Percentiles rank a stretch among this genome's conserved stretches.
Evolutionary conservation across 2,113 vertebrate genomes (phyloP).

Genomic region (Alces alces): DNA sequence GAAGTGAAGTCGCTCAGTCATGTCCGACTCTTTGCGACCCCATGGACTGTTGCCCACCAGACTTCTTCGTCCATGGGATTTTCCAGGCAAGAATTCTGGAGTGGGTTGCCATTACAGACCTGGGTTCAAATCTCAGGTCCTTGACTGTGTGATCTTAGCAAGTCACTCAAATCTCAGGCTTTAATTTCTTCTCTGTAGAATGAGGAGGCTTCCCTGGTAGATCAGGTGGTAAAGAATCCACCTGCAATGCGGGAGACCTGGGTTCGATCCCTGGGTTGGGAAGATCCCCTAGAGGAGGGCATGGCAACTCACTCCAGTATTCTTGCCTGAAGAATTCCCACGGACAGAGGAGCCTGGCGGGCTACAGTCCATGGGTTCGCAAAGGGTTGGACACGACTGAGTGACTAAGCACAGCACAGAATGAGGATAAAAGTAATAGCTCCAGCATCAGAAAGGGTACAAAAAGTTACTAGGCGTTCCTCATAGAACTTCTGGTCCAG

Average conservation of each 20-base stretch:
- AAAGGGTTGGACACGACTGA: not conserved
- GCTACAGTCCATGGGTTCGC: not conserved
- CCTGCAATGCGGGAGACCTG: not conserved
- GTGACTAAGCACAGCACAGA: not conserved
- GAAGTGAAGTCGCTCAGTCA: no score
- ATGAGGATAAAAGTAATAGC: not conserved
- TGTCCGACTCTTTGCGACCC: no score
- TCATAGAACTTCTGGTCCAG: rapidly evolving
- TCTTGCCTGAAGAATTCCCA: not conserved
- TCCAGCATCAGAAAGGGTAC: not conserved
- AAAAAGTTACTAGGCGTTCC: not conserved
- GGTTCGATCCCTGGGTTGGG: not conserved
- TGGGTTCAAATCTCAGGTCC: not conserved
- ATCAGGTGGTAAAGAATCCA: not conserved
- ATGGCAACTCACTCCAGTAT: not conserved
- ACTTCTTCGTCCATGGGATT: no score
- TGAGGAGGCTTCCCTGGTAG: not conserved
- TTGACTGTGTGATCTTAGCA: not conserved
- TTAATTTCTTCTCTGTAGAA: not conserved
- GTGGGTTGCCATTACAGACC: not conserved
- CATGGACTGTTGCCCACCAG: no score
- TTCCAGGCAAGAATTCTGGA: no score
- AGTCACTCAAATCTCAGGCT: not conserved
- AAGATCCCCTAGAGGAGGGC: not conserved
- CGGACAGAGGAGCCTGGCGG: not conserved